Percentiles rank a stretch among this genome's conserved stretches.
phyloP scores from a whole-genome alignment of 2,888 invertebrate species.

The Philopedon plagiatum region DNA sequence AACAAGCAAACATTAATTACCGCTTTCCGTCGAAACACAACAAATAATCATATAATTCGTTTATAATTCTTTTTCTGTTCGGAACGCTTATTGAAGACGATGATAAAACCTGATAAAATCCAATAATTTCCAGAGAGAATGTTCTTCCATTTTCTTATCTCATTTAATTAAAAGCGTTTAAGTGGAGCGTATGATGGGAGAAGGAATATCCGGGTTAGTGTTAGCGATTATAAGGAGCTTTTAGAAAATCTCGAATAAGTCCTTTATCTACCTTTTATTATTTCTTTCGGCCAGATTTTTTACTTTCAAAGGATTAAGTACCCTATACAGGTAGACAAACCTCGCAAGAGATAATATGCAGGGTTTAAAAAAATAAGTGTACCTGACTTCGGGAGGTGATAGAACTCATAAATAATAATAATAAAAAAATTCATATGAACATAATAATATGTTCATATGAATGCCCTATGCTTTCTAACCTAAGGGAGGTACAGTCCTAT shows the following conservation, averaged over 20 bases:
- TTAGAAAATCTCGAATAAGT: background rate
- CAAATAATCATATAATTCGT: background rate
- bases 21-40: background rate
- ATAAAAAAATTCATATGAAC: too few relatives aligned
- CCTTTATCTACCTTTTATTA: background rate
- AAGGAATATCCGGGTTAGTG: background rate
- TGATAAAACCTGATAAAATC: background rate
- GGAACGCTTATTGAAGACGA: conserved; percentile 1
- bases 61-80: background rate
- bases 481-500: too few relatives aligned
- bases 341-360: too few relatives aligned
- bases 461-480: too few relatives aligned
- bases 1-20: background rate
- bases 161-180: background rate
- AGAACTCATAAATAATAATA: too few relatives aligned
- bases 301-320: too few relatives aligned
- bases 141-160: background rate
- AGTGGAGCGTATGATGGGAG: conserved; percentile 1
- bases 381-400: too few relatives aligned
- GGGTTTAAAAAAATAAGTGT: too few relatives aligned
- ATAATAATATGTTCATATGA: too few relatives aligned
- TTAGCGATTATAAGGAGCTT: background rate
- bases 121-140: background rate
- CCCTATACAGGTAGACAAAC: too few relatives aligned
- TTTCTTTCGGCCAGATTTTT: too few relatives aligned